These are phyloP conservation scores for Lycaon pictus DNA, from an alignment of 2,113 vertebrate genomes.

Conservation along the genomic window DNA sequence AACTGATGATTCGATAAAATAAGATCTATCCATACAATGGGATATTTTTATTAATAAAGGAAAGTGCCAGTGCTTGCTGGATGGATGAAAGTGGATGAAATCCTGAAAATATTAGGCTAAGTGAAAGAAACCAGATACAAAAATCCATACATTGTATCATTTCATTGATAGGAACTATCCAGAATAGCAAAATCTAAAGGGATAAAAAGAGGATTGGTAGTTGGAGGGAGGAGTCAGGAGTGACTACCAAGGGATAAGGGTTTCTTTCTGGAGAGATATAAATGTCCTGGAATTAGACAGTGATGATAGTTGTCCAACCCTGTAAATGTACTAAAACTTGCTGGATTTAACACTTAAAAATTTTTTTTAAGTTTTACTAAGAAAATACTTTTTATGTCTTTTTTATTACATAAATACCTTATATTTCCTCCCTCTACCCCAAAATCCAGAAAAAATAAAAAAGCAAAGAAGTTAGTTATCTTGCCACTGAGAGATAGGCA, in stretches of 20 bases:
- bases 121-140: background rate
- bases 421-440: too few species aligned
- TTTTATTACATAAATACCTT: background rate
- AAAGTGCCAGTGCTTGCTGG: background rate
- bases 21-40: background rate
- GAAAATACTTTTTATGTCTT: background rate
- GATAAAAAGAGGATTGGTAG: background rate
- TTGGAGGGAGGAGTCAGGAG: background rate
- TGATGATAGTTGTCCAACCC: background rate
- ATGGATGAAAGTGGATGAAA: background rate
- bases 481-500: background rate
- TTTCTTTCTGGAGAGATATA: background rate
- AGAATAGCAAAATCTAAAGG: background rate
- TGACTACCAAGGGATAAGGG: background rate
- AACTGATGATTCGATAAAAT: background rate
- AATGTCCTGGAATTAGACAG: background rate
- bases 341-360: background rate
- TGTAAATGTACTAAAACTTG: background rate
- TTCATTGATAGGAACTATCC: background rate
- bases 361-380: background rate
- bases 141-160: background rate
- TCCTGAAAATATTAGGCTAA: background rate
- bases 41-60: background rate
- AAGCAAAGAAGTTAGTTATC: background rate
- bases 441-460: background rate